Evolutionary conservation across 2,888 invertebrate genomes (phyloP), one percentile per base, ranked within the genome.

Genomic region (Germaria angustata): DNA sequence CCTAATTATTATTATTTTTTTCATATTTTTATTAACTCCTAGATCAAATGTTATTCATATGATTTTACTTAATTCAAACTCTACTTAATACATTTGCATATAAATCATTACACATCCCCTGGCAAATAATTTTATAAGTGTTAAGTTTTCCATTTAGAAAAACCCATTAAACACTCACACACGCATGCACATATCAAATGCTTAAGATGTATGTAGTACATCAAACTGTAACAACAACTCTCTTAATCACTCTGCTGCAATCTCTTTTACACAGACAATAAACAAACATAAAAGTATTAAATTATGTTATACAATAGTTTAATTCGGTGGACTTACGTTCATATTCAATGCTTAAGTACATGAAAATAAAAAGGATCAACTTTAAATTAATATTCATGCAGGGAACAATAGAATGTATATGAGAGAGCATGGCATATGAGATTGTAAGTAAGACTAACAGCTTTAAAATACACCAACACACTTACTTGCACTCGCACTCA

Each of bases 361-460:
- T 32, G 34, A 51, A 73, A 34, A 57, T 39, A 59, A 76, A 80
- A 76, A 81, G 65, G 71, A 71, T 66, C 61, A 77, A 81, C 66
- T 81, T 81, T 72, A 73, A 81, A 73, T 77, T 77, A 77, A 72
- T 72, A 81, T 81, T 81, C 81, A 77, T 68, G 34, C 57, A 53
- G 77, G 55, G 46, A 53, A 44, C 41, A 61, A 24, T 32, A 44
- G 61, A 53, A 66, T 53, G 77, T 68, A 32, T 8, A n/a, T 6
- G 28, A 28, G n/a, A 24, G 53, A 4, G 9, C 55, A 22, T 32
- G 55, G 61, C 39, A 68, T 53, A 77, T 61, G 28, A 66, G 59
- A 69, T 44, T 66, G 66, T 71, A 66, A 59, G 61, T 57, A 17
- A 32, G 39, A 68, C 68, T 41, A 55, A 15, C 34, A 36, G 51